These are phyloP conservation scores for Drosophila serrata DNA, from an alignment of 1,140 invertebrate species.

Conservation along the genomic window DNA sequence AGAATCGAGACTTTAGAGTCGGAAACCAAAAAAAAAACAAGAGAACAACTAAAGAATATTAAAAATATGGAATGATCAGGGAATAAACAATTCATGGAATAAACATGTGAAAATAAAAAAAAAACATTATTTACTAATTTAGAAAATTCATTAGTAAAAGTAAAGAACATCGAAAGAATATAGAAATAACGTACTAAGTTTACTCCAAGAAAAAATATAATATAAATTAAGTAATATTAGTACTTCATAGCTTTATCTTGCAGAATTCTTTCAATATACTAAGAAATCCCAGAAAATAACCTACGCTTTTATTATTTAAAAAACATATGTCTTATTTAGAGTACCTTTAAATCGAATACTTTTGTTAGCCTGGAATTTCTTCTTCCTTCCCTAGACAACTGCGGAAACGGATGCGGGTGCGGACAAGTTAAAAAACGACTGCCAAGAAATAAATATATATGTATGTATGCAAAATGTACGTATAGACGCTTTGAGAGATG, in stretches of 20 bases:
- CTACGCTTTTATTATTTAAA: too few species aligned
- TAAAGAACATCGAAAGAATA: too few species aligned
- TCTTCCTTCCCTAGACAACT: neutral
- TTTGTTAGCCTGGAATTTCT: neutral
- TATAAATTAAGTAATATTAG: too few species aligned
- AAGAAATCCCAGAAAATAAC: too few species aligned
- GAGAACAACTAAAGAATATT: neutral
- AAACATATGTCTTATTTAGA: too few species aligned
- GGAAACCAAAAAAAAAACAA: neutral
- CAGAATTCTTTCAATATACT: too few species aligned
- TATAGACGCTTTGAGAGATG: constrained; percentile 29
- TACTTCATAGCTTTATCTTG: too few species aligned
- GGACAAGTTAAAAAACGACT: constrained; percentile 62
- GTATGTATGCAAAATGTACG: constrained; percentile 2
- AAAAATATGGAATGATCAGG: neutral
- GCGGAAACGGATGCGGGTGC: constrained; percentile 76
- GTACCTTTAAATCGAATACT: neutral
- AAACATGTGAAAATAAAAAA: too few species aligned
- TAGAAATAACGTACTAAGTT: too few species aligned
- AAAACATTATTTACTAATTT: too few species aligned
- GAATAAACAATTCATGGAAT: neutral
- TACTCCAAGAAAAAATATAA: too few species aligned
- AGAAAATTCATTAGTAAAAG: too few species aligned
- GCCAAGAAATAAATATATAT: constrained; percentile 60
- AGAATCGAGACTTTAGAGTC: neutral